Base-by-base conservation (phyloP, 1,140 invertebrate genomes). In the Microplitis demolitor region DNA sequence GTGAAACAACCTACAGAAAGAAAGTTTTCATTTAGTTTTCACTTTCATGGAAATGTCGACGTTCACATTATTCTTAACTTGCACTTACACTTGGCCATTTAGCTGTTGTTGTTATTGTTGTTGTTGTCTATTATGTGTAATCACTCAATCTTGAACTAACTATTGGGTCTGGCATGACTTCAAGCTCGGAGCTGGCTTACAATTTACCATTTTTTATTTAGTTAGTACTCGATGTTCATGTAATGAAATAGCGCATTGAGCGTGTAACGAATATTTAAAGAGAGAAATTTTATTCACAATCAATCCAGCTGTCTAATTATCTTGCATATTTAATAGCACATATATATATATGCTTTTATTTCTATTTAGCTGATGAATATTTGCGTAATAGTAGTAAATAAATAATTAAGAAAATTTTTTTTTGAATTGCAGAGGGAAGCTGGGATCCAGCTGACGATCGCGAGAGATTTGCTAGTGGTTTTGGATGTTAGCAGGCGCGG, bases 11-110 rank as follows among this genome's bases (percentile, higher is more conserved):
- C 78, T 75, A 79, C 76, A 83, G 85, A 86, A 87, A 87, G 86
- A 87, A 87, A 87, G 85, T 86, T 87, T 83, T 86, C 84, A 83
- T 83, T 86, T 72, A 71, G 82, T 86, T 86, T 87, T 87, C 86
- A 86, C 85, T 87, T 87, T 87, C 85, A 84, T 84, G 83, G 80
- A 86, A 86, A 85, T 85, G 77, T 77, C 80, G 76, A 77, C 24
- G 69, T 33, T 68, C 11, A 45, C 39, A 9, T 45, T 45, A 45
- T 45, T 9, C 39, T 45, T 8, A 8, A 9, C 6, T 11, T 45
- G 6, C 6, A 8, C 39, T 45, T 45, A 45, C 11, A 11, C 39
- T 45, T 45, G 39, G 6, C 6, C 39, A 45, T 45, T 45, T 45
- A 45, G 6, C 8, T 11, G 8, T 45, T 45, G 11, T 24, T 24